Base-by-base conservation (phyloP, 2,797 vertebrate species). In the Chelon auratus region DNA sequence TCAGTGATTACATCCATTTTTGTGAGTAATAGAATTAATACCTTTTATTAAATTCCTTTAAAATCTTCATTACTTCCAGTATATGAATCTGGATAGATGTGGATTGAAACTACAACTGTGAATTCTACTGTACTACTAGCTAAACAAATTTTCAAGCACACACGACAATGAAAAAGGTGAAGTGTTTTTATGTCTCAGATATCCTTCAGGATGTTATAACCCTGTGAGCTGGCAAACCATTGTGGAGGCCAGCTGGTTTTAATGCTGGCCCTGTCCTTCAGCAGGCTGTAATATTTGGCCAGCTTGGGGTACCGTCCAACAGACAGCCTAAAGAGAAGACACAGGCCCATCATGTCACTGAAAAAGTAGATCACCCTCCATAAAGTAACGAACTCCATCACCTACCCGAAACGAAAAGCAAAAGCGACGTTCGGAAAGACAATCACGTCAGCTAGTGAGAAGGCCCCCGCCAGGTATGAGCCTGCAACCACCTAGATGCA, bases 361-460 rank as follows among this genome's bases (percentile, higher is more conserved):
- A 45, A 47, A 52, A 17, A 64, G 26, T 5, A 1, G 1, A 7
- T 15, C 47, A 36, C 37, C 17, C 33, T 55, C 24, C 20, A 54
- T 14, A 11, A 52, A 53, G 13, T 4, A 12, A 11, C 2, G 3
- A 26, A n/a, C 17, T 47, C 10, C 12, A 59, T 13, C 13, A 57
- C 89, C 52, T 67, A 90, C 89, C 87, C 89, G 43, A 89, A 88
- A 36, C 73, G 80, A 33, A 85, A 85, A 0, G 75, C 78, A 24
- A 24, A 83, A n/a, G 78, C 89, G 14, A 91, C 9, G 53, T 68
- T 80, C 52, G 90, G 90, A 47, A 90, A 90, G 26, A 79, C 64
- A 3, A 82, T 53, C 15, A 89, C 89, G 8, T 93, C 90, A 1
- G 87, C 91, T 77, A 92, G 51, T 0, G 88, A 89, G 73, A 92